A percentile compares a stretch with the other conserved stretches of the same genome.
These are phyloP conservation scores for Chironomus riparius DNA, from an alignment of 2,888 invertebrate species.

Conservation along the genomic window DNA sequence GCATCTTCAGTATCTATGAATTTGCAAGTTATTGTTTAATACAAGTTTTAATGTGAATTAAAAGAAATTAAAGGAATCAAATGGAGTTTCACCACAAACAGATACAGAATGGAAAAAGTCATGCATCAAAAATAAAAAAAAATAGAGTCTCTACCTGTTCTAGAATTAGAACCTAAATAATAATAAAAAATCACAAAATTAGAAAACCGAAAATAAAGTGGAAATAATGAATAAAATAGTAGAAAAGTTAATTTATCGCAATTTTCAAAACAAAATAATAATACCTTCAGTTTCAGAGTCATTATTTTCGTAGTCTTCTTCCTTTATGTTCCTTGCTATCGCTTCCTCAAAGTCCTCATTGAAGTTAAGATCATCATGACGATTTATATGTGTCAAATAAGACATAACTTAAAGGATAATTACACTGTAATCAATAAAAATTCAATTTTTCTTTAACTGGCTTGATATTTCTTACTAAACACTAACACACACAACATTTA, in stretches of 20 bases:
- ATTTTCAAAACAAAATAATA: too few species aligned
- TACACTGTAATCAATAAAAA: background rate
- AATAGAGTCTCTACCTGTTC: slow-evolving; percentile 16
- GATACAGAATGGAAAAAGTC: background rate
- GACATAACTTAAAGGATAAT: background rate
- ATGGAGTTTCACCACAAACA: background rate
- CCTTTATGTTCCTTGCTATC: background rate
- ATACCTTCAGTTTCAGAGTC: background rate
- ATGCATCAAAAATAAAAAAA: background rate
- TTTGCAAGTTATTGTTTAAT: slow-evolving; percentile 30
- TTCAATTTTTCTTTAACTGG: background rate
- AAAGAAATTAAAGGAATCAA: background rate
- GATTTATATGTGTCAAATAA: background rate
- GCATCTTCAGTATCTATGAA: slow-evolving; percentile 85
- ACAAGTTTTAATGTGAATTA: background rate
- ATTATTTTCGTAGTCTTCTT: background rate
- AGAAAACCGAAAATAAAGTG: background rate
- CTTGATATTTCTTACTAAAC: background rate
- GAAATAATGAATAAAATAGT: background rate
- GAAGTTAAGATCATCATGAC: background rate
- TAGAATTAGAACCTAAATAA: slow-evolving; percentile 24
- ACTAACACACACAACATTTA: too few species aligned
- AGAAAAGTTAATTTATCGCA: background rate
- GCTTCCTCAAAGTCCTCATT: slow-evolving; percentile 2
- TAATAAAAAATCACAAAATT: slow-evolving; percentile 13